Conservation (phyloP, 2,797 vertebrate species). For the Gadopsis bispinosus region DNA sequence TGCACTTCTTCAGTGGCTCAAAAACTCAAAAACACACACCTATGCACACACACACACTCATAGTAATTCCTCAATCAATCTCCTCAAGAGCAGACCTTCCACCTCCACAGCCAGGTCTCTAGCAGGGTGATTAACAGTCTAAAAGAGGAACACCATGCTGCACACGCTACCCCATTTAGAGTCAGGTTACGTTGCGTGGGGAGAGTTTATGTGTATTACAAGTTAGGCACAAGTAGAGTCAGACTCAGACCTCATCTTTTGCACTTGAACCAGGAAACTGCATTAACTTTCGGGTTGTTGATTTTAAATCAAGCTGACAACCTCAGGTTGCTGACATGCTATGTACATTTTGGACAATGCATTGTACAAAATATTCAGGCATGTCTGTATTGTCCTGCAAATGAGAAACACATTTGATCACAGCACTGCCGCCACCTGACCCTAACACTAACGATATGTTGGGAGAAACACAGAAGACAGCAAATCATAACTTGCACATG, state of each 20-base stretch:
- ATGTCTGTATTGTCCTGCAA: background rate
- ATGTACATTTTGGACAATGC: background rate
- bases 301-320: background rate
- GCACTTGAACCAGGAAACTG: background rate
- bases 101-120: slow-evolving; percentile 40
- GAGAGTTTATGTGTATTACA: slow-evolving; percentile 26
- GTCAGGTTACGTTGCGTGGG: slow-evolving; percentile 29
- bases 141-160: slow-evolving; percentile 13
- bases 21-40: slow-evolving; percentile 12
- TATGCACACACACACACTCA: slow-evolving; percentile 37
- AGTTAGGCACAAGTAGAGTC: background rate
- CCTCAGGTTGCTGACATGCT: background rate
- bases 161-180: slow-evolving; percentile 15
- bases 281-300: background rate
- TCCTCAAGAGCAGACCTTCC: slow-evolving; percentile 44
- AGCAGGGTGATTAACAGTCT: slow-evolving; percentile 45
- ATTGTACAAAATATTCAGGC: background rate
- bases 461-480: background rate
- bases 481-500: slow-evolving; percentile 25
- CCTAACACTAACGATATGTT: background rate
- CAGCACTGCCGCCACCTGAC: background rate
- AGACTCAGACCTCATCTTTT: slow-evolving; percentile 4
- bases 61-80: slow-evolving; percentile 60
- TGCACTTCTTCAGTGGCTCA: background rate
- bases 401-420: slow-evolving; percentile 4